Conservation (phyloP, 2,113 vertebrate species). For the Campylomormyrus tamandua region DNA sequence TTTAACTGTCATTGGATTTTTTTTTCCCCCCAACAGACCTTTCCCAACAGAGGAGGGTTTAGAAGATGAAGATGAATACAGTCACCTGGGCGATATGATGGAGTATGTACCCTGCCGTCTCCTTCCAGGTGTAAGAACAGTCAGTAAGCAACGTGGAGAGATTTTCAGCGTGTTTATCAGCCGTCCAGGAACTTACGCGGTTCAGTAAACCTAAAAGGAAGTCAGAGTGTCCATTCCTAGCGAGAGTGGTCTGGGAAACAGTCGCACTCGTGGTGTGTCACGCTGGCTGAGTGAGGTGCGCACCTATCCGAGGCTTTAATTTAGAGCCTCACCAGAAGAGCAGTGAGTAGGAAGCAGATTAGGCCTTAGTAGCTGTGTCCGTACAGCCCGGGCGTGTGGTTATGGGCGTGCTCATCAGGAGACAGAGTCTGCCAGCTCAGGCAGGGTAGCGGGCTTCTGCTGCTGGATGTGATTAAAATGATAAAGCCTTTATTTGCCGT, state of each 20-base stretch:
- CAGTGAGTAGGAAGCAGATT: background rate
- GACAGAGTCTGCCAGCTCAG: background rate
- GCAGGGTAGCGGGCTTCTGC: background rate
- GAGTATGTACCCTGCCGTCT: slow-evolving; percentile 69
- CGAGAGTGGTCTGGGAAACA: background rate
- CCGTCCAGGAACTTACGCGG: background rate
- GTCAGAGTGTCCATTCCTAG: background rate
- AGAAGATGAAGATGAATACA: slow-evolving; percentile 84
- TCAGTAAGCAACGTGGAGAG: background rate
- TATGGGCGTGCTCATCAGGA: background rate
- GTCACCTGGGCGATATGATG: slow-evolving; percentile 81
- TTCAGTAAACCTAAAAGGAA: background rate
- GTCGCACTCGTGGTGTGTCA: background rate
- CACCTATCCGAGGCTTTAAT: background rate
- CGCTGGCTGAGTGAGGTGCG: background rate
- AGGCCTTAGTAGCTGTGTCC: background rate
- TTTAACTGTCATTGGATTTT: background rate
- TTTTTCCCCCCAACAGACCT: slow-evolving; percentile 58
- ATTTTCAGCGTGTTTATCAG: background rate
- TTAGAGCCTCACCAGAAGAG: background rate
- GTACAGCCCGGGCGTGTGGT: background rate
- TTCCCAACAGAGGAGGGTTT: slow-evolving; percentile 83
- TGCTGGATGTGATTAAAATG: background rate
- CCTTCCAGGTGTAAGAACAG: no score
- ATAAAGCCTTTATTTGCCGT: background rate